Evolutionary conservation across 2,888 invertebrate species (phyloP), one percentile per base, ranked within the genome.

Genomic region (Venusia cambrica): DNA sequence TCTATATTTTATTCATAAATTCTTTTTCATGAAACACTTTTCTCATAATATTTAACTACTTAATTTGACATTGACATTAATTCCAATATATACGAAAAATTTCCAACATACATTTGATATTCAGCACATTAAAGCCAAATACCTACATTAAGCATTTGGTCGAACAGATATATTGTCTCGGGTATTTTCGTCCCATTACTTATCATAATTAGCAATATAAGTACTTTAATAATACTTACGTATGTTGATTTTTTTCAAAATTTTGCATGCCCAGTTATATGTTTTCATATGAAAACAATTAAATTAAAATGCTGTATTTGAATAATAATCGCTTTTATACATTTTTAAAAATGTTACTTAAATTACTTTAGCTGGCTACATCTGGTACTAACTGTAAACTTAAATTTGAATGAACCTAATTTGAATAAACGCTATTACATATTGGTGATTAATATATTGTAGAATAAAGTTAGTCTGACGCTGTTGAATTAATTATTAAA

Each of bases 71-170:
- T 73, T 65, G 54, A 64, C 58, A 53, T 62, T 65, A 47, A 61
- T 63, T 66, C 30, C 28, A 47, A 41, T 39, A 61, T 68, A 64
- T 73, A 74, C 63, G 62, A 61, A 52, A 51, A 66, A 68, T 66
- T 68, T 61, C 43, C 60, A 66, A 66, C 57, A 65, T 67, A 62
- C 60, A 71, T 67, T 64, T 64, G 61, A 60, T 69, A 73, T 67
- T 59, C 57, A 59, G 62, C 62, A 66, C 62, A 63, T 71, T n/a
- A n/a, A n/a, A 71, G 73, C 78, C 78, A 81, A 81, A 78, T 69
- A 80, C 76, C n/a, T n/a, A n/a, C n/a, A n/a, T 77, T 72, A 41
- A 73, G 74, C 69, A 79, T 78, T 81, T 83, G 79, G 78, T 83
- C 78, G 68, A 72, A 75, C 69, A 44, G 39, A 44, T 48, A 81